phyloP scores from a whole-genome alignment of 2,797 vertebrate species.

The Rhinophrynus dorsalis region DNA sequence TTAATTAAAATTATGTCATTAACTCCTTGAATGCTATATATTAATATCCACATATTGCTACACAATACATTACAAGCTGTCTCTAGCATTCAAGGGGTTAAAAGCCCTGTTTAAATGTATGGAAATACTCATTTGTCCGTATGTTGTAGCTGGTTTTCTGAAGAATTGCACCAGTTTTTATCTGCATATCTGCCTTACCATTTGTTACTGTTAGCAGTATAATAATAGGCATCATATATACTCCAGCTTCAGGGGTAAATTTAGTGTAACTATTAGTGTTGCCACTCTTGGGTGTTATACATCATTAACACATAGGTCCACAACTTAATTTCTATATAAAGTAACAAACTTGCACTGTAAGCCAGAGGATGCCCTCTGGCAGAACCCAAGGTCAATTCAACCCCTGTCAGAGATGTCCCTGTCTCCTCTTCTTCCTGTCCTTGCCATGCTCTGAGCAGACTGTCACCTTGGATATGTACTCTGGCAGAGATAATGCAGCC shows the following conservation, averaged over 20 bases:
- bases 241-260: background rate
- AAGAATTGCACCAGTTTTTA: background rate
- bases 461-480: constrained; percentile 31
- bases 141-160: no score
- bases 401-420: background rate
- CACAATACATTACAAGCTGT: no score
- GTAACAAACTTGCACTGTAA: constrained; percentile 2
- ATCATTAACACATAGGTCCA: constrained; percentile 2
- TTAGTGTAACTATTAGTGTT: constrained; percentile 20
- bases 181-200: background rate
- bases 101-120: no score
- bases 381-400: constrained; percentile 30
- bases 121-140: no score
- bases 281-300: background rate
- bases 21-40: no score
- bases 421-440: constrained; percentile 3
- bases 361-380: constrained; percentile 13
- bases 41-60: no score
- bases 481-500: constrained; percentile 17
- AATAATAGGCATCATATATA: background rate
- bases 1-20: no score
- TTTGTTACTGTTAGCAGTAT: background rate
- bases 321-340: constrained; percentile 3
- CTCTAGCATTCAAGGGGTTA: no score
- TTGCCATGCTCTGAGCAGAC: constrained; percentile 13